These are phyloP conservation scores for Tridacna gigas DNA, from an alignment of 2,888 invertebrate species.

Conservation along the genomic window DNA sequence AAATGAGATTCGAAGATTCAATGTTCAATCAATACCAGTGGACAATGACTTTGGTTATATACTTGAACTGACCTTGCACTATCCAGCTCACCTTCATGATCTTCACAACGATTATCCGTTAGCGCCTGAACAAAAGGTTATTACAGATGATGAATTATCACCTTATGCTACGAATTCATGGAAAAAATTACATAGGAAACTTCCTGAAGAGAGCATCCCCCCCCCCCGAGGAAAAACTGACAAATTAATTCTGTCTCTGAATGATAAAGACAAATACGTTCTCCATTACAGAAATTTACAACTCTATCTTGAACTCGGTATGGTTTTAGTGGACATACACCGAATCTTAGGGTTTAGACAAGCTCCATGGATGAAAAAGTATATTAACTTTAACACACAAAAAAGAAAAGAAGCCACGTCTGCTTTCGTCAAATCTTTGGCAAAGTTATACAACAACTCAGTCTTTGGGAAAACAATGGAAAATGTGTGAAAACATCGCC, in stretches of 20 bases:
- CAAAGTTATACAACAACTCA: constrained; percentile 71
- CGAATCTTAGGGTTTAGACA: constrained; percentile 78
- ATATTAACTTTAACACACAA: constrained; percentile 76
- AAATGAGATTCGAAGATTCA: constrained; percentile 7
- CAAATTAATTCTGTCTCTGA: constrained; percentile 8
- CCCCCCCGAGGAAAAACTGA: constrained; percentile 18
- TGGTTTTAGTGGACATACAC: constrained; percentile 74
- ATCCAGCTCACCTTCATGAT: constrained; percentile 9
- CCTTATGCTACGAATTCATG: constrained; percentile 18
- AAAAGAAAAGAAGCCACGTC: constrained; percentile 70
- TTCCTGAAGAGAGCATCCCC: background rate
- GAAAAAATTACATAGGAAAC: constrained; percentile 23
- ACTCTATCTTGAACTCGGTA: constrained; percentile 49
- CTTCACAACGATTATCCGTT: constrained; percentile 26
- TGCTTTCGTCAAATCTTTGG: constrained; percentile 72
- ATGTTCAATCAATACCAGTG: background rate
- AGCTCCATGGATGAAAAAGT: constrained; percentile 78
- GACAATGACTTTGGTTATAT: constrained; percentile 31
- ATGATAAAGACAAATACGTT: constrained; percentile 25
- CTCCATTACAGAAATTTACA: constrained; percentile 35
- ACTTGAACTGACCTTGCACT: constrained; percentile 25
- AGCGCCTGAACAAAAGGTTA: too few species aligned
- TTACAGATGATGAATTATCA: constrained; percentile 19
- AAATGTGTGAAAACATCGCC: constrained; percentile 42
- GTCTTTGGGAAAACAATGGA: constrained; percentile 81